phyloP scores from a whole-genome alignment of 37 sponge, comb jelly and placozoan genomes.

The Hormiphora californensis region DNA sequence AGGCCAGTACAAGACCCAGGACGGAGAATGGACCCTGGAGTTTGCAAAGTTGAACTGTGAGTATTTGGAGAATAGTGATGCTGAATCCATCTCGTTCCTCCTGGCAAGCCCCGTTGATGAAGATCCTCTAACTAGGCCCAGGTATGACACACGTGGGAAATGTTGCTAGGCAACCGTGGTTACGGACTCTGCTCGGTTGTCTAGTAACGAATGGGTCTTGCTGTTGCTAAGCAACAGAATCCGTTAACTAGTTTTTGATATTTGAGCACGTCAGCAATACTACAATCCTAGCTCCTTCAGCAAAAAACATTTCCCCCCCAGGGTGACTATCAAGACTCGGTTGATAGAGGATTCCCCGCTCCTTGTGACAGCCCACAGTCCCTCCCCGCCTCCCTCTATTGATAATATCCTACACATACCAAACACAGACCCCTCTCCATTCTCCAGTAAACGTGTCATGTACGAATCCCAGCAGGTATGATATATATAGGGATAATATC shows the following conservation, averaged over 20 bases:
- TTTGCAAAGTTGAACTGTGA: constrained; percentile 28
- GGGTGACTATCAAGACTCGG: not conserved
- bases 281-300: no score
- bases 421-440: not conserved
- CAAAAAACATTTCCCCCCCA: no score
- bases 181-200: no score
- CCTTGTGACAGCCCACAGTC: not conserved
- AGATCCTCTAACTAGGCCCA: no score
- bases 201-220: no score
- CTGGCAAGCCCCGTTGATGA: not conserved
- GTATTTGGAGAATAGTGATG: constrained; percentile 12
- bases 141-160: no score
- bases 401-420: constrained; percentile 24
- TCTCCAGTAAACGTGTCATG: constrained; percentile 38
- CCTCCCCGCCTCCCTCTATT: constrained; percentile 17
- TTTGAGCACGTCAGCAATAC: no score
- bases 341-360: not conserved
- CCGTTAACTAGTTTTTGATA: no score
- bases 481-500: not conserved
- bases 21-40: not conserved
- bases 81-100: not conserved
- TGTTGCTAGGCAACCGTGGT: no score
- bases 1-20: not conserved
- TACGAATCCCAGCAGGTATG: constrained; percentile 27
- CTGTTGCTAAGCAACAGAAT: no score